Percentiles rank a stretch among this genome's conserved stretches.
Evolutionary conservation across 2,888 invertebrate genomes (phyloP).

Genomic region (Noctua janthe): DNA sequence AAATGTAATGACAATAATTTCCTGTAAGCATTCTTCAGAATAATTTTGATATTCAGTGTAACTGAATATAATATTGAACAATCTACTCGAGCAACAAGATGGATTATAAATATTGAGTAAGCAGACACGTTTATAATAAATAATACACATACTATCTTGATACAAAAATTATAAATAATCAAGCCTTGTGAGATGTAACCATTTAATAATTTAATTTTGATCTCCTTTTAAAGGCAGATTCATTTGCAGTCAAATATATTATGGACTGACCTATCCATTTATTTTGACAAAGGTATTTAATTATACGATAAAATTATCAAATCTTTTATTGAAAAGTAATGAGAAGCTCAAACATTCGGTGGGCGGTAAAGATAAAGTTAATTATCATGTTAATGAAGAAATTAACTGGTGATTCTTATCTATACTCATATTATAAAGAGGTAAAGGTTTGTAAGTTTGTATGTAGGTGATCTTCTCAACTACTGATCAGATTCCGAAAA

Average conservation of each 20-base stretch:
- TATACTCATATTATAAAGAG: no score
- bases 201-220: slow-evolving; percentile 24
- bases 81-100: not conserved
- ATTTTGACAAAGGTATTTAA: slow-evolving; percentile 1
- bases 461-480: no score
- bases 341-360: not conserved
- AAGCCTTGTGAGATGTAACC: not conserved
- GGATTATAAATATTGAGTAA: not conserved
- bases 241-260: slow-evolving; percentile 31
- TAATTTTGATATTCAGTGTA: not conserved
- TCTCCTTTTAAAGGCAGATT: slow-evolving; percentile 37
- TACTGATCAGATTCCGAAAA: no score
- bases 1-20: no score
- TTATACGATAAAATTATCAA: not conserved
- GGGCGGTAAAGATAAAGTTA: not conserved
- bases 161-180: slow-evolving; percentile 19
- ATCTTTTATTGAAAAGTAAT: slow-evolving; percentile 19
- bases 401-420: not conserved
- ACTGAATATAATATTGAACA: slow-evolving; percentile 12
- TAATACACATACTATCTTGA: not conserved
- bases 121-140: not conserved
- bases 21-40: not conserved
- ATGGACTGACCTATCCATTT: not conserved
- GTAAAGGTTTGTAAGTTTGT: no score
- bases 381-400: not conserved